phyloP scores from a whole-genome alignment of 2,797 vertebrate genomes.

The Microchirus variegatus region DNA sequence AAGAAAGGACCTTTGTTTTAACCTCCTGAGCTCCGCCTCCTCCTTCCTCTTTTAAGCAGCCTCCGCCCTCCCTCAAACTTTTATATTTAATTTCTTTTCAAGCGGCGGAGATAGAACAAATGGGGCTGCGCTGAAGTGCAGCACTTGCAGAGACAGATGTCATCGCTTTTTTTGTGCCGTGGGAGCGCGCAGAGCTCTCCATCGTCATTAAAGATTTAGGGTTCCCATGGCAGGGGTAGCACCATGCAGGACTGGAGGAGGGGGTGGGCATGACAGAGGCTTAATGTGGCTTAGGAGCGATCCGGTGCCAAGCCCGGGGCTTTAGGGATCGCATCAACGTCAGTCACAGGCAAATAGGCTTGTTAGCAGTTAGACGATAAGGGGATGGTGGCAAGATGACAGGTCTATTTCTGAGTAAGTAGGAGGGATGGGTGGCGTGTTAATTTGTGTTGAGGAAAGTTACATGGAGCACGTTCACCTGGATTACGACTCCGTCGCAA shows the following conservation, averaged over 20 bases:
- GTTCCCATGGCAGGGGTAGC: conserved; percentile 81
- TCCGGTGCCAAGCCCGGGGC: conserved; percentile 78
- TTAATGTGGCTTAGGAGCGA: conserved; percentile 82
- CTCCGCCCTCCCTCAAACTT: conserved; percentile 67
- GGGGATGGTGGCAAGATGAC: conserved; percentile 66
- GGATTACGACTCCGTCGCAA: conserved; percentile 27
- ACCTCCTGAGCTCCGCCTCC: conserved; percentile 63
- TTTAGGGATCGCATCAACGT: conserved; percentile 80
- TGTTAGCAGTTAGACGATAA: conserved; percentile 77
- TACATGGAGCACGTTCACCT: conserved; percentile 49
- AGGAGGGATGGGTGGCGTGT: conserved; percentile 45
- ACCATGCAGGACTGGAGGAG: conserved; percentile 58
- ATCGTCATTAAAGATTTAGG: conserved; percentile 85
- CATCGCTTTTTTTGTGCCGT: conserved; percentile 84
- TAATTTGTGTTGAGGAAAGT: conserved; percentile 49
- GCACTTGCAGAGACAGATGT: conserved; percentile 84
- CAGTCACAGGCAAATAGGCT: conserved; percentile 81
- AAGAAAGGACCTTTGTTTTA: conserved; percentile 79
- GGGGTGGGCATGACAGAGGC: conserved; percentile 79
- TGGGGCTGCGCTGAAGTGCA: conserved; percentile 75
- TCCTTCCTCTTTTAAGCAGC: conserved; percentile 63
- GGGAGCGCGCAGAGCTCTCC: conserved; percentile 73
- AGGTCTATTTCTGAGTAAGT: conserved; percentile 74
- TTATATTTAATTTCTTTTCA: conserved; percentile 80
- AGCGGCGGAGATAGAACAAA: conserved; percentile 77